Conservation (phyloP, 2,888 invertebrate species). For the Cryptocephalus moraei region DNA sequence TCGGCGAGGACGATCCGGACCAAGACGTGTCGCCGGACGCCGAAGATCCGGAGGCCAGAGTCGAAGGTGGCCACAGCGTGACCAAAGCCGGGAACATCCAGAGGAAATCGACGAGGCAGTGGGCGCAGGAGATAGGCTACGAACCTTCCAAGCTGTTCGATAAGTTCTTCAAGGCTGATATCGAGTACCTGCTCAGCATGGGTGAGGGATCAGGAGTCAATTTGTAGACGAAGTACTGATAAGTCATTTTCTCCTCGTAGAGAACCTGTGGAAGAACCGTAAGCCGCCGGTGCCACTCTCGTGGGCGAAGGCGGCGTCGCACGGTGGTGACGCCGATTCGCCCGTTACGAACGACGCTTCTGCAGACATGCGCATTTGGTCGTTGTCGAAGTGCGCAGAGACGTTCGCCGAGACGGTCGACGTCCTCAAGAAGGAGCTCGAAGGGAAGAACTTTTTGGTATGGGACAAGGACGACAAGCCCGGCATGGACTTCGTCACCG, state of each 20-base stretch:
- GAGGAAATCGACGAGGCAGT: slow-evolving; percentile 67
- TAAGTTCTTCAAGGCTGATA: slow-evolving; percentile 91
- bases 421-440: slow-evolving; percentile 50
- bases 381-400: slow-evolving; percentile 37
- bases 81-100: slow-evolving; percentile 41
- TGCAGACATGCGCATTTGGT: slow-evolving; percentile 35
- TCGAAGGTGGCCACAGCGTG: slow-evolving; percentile 51
- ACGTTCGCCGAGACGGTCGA: slow-evolving; percentile 61
- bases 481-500: slow-evolving; percentile 93
- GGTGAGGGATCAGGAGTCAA: slow-evolving; percentile 20
- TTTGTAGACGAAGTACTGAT: no score
- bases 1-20: slow-evolving; percentile 94
- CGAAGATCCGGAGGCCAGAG: slow-evolving; percentile 79
- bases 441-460: slow-evolving; percentile 59
- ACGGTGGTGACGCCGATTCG: slow-evolving; percentile 15
- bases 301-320: slow-evolving; percentile 46
- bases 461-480: slow-evolving; percentile 97
- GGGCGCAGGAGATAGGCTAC: slow-evolving; percentile 80
- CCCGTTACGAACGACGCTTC: slow-evolving; percentile 16
- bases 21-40: slow-evolving; percentile 97
- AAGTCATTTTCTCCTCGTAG: slow-evolving; percentile 16
- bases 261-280: slow-evolving; percentile 89
- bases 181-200: slow-evolving; percentile 90
- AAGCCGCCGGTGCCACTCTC: slow-evolving; percentile 72
- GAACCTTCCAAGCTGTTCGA: slow-evolving; percentile 77